These are phyloP conservation scores for Norana najaformis DNA, from an alignment of 2,888 invertebrate species.

Conservation along the genomic window DNA sequence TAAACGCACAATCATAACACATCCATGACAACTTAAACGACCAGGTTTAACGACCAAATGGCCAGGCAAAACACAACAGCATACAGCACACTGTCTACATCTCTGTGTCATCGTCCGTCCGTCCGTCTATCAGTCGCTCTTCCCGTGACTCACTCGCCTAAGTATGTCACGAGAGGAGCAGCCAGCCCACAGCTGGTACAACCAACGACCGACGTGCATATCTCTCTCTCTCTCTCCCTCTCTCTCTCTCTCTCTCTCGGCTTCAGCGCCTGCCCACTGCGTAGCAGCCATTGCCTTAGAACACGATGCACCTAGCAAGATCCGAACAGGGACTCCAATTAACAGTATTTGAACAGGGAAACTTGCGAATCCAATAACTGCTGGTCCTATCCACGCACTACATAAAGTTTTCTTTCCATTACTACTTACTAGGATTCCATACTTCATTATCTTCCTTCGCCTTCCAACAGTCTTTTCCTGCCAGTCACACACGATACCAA, in stretches of 20 bases:
- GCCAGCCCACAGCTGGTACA: not conserved
- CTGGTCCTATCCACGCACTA: not conserved
- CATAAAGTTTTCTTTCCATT: not conserved
- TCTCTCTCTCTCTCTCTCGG: not conserved
- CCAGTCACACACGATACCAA: too few relatives aligned
- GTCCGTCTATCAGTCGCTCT: not conserved
- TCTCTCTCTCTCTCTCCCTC: too few relatives aligned
- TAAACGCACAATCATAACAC: not conserved
- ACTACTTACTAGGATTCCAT: not conserved
- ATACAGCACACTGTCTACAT: not conserved
- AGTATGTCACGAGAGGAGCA: not conserved
- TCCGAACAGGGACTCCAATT: not conserved
- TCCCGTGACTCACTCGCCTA: not conserved
- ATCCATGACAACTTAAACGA: not conserved
- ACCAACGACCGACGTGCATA: not conserved
- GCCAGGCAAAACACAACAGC: not conserved
- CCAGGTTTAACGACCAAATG: not conserved
- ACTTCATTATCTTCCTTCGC: not conserved
- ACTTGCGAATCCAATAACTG: not conserved
- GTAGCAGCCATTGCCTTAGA: not conserved
- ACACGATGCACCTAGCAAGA: not conserved
- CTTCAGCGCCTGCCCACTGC: not conserved
- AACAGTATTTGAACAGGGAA: not conserved
- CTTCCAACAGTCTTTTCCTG: too few relatives aligned
- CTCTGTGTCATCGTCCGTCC: not conserved